Evolutionary conservation across 1,140 invertebrate genomes (phyloP).

Genomic region (Anastrepha ludens): DNA sequence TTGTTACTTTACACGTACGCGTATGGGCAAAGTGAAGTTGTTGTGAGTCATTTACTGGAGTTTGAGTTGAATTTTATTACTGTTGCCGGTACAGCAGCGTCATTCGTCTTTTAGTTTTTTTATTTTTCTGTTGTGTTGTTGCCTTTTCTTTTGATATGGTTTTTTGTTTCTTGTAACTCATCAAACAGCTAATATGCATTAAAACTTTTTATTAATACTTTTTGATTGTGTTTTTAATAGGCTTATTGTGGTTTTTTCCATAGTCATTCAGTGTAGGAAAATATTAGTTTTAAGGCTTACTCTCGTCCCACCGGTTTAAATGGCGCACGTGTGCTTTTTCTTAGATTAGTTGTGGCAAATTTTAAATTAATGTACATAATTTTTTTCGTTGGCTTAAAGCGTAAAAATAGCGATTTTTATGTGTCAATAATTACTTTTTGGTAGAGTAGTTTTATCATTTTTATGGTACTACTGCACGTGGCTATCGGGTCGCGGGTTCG

Average conservation of each 20-base stretch:
- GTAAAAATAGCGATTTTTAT: background rate
- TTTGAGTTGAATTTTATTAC: background rate
- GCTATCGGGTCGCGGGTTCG: too few relatives aligned
- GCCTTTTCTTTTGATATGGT: background rate
- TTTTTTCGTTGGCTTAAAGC: background rate
- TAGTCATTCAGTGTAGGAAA: background rate
- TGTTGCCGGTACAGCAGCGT: background rate
- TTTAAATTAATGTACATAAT: background rate
- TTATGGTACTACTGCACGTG: too few relatives aligned
- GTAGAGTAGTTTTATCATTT: too few relatives aligned
- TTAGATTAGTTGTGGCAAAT: conserved; percentile 16
- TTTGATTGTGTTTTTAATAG: background rate
- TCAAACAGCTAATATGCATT: conserved; percentile 37
- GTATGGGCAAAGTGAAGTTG: background rate
- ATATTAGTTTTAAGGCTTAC: too few relatives aligned
- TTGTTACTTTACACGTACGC: background rate
- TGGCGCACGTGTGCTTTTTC: background rate
- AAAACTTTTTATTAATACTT: background rate
- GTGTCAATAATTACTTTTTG: too few relatives aligned
- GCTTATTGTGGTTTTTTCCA: background rate
- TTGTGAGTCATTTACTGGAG: conserved; percentile 6
- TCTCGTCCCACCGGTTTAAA: background rate
- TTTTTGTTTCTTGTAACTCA: conserved; percentile 12
- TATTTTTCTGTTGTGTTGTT: background rate
- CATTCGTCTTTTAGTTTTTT: background rate